Conservation (phyloP, 2,113 vertebrate genomes). For the zebrafish (Danio rerio) region DNA sequence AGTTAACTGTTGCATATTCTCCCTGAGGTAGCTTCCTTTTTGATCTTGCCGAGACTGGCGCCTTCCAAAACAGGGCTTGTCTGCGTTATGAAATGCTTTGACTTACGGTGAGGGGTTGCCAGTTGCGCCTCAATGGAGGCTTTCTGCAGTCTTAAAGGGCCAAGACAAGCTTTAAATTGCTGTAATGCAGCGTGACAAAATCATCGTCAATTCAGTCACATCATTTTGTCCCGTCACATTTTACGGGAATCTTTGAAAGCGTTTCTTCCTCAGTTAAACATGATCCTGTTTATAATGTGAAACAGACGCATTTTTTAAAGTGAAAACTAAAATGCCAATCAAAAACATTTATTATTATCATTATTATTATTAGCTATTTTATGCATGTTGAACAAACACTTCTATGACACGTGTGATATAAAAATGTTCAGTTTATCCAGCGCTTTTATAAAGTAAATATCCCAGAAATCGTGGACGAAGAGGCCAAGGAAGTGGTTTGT, state of each 20-base stretch:
- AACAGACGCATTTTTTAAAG: not conserved
- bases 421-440: not conserved
- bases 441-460: constrained; percentile 5
- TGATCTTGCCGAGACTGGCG: constrained; percentile 73
- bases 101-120: constrained; percentile 69
- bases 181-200: constrained; percentile 62
- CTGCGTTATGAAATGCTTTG: constrained; percentile 72
- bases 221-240: constrained; percentile 23
- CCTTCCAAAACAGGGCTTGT: constrained; percentile 72
- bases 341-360: no score
- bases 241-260: not conserved
- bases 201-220: constrained; percentile 55
- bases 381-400: not conserved
- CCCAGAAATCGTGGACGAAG: not conserved
- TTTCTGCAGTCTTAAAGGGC: constrained; percentile 62
- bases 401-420: not conserved
- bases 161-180: constrained; percentile 63
- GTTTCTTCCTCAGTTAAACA: not conserved
- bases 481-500: constrained; percentile 28
- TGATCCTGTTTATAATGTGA: not conserved
- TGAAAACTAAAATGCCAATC: not conserved
- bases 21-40: constrained; percentile 69
- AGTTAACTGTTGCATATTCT: constrained; percentile 69
- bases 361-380: no score
- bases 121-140: constrained; percentile 64